Evolutionary conservation across 2,113 vertebrate species (phyloP), one percentile per base, ranked within the genome.

Genomic region (Lepus americanus): DNA sequence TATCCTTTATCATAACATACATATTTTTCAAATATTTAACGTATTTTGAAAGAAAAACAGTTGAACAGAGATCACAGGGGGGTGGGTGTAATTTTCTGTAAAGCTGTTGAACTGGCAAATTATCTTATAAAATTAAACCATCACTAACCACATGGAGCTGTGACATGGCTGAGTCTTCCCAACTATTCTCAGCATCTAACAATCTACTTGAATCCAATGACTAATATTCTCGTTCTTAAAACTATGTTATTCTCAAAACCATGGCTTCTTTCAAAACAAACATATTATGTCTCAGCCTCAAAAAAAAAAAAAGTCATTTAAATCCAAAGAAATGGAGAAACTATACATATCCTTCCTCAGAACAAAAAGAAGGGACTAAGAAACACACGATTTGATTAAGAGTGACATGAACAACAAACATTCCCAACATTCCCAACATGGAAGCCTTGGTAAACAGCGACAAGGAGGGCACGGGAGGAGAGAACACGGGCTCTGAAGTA

Each of bases 171-270:
- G 29, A 49, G 33, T 29, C 36, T 87, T 64, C 39, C 79, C 83
- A 89, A 86, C 27, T 29, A 77, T 6, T 87, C 9, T 12, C 53
- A 91, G 80, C 39, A 91, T 78, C 79, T 94, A 61, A 87, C 49
- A 14, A 61, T 44, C 66, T 59, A 19, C 25, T 19, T 55, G 53
- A n/a, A 87, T 79, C 72, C 63, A 23, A 66, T 89, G 74, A 92
- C 70, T 81, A 69, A 84, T 19, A 81, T 13, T 86, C 70, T 95
- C 82, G 84, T 53, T 86, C 70, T 79, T 44, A 74, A 83, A 44
- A 89, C 20, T 85, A 87, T 39, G 44, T 25, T 87, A 33, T 77
- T 94, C 73, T 95, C 81, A 90, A 94, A 93, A 85, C 12, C 59
- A 39, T 13, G 2, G 14, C 77, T 90, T 78, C 84, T 94, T 92